phyloP scores from a whole-genome alignment of 1,140 invertebrate species.

The Oreohelix idahoensis region DNA sequence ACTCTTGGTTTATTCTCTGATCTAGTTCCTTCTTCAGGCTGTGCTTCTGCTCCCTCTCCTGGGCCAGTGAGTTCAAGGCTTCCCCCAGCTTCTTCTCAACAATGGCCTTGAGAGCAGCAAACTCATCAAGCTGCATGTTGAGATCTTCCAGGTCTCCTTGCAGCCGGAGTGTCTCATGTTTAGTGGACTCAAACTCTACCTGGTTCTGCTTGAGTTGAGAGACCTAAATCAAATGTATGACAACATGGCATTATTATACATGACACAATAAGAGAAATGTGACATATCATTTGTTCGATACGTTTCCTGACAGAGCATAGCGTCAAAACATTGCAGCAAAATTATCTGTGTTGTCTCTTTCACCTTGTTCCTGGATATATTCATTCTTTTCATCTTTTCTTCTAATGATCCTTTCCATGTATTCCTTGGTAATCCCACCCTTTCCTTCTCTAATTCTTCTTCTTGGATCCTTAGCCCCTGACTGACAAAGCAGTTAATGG shows the following conservation, averaged over 20 bases:
- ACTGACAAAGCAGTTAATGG: no score
- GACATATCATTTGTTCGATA: no score
- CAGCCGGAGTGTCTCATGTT: conserved; percentile 91
- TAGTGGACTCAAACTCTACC: conserved; percentile 97
- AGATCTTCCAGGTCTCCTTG: conserved; percentile 73
- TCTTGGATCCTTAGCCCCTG: no score
- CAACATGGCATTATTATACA: neutral
- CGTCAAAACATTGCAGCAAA: no score
- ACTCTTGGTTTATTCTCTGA: conserved; percentile 77
- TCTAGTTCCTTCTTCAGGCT: conserved; percentile 97
- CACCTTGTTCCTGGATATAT: no score
- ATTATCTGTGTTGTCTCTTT: no score
- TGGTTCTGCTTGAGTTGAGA: conserved; percentile 72
- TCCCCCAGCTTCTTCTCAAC: conserved; percentile 95
- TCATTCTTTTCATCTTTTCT: no score
- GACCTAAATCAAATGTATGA: neutral
- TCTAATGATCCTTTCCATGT: no score
- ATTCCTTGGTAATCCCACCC: no score
- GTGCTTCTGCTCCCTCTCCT: conserved; percentile 96
- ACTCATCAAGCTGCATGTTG: conserved; percentile 75
- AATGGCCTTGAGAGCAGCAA: conserved; percentile 90
- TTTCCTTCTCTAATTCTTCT: no score
- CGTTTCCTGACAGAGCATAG: no score
- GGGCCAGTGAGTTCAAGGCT: conserved; percentile 89
- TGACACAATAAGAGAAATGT: neutral